Base-by-base conservation (phyloP, 2,888 invertebrate species). In the Chymomyza caudatula region DNA sequence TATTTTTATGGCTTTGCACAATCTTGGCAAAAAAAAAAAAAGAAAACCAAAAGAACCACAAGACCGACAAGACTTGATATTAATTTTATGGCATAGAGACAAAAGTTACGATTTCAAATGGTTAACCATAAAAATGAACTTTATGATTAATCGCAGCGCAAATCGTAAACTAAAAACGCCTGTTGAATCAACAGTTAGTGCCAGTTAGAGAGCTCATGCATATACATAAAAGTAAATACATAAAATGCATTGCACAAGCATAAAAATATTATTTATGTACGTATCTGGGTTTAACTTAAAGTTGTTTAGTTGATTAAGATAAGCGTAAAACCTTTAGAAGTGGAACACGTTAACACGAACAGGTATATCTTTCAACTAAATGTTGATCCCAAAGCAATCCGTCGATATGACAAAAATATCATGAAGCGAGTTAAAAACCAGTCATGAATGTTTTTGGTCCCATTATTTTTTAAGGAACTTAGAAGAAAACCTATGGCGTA, bases 81-180 rank as follows among this genome's bases (percentile, higher is more conserved):
- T 42, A 43, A 22, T 57, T 60, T 47, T 49, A 49, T 58, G 25
- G 58, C 49, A 25, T 29, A 58, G 2, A 37, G 29, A 37, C 29
- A 37, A 37, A 37, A 11, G 3, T 37, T 11, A 37, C 29, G 29
- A 37, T 2, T 37, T 2, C 11, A 4, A 37, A 37, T 37, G 29
- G 11, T 37, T 37, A 29, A 29, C 6, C 25, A 23, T 22, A 53
- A 53, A 22, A 13, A 53, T 53, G 11, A 13, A 25, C 25, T 25
- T 8, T 25, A 53, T 25, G 6, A 53, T 53, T 53, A 53, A 23
- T 29, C 4, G 17, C 13, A 54, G 1, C 17, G 25, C 25, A 25
- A 3, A 37, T n/a, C 4, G 17, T 23, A 54, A 25, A 8, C 53
- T 25, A 53, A 23, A 22, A 53, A 53, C n/a, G n/a, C n/a, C n/a